A percentile compares a stretch with the other conserved stretches of the same genome.
phyloP scores from a whole-genome alignment of 2,888 invertebrate genomes.

The Adelphocoris suturalis region DNA sequence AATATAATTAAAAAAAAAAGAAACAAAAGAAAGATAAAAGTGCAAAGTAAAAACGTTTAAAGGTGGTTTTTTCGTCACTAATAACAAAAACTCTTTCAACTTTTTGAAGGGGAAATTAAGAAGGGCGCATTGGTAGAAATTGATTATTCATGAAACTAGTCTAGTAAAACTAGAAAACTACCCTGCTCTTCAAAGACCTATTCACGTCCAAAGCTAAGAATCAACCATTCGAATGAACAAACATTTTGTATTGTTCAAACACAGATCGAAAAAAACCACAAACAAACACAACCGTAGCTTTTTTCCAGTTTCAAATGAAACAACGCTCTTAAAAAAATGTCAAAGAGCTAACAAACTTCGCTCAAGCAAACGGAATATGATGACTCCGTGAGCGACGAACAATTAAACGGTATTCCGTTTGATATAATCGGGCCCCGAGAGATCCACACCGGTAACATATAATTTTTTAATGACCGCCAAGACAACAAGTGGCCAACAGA shows the following conservation, averaged over 20 bases:
- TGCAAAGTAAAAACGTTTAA: background rate
- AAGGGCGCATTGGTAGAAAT: background rate
- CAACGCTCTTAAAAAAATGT: background rate
- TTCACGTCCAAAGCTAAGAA: background rate
- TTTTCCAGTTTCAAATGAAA: constrained; percentile 11
- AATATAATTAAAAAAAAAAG: background rate
- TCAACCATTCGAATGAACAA: background rate
- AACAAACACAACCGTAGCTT: background rate
- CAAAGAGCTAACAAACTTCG: background rate
- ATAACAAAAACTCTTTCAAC: background rate
- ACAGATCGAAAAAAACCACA: background rate
- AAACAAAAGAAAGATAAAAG: too few species aligned
- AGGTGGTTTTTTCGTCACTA: background rate
- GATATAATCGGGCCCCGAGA: background rate
- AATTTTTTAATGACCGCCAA: background rate
- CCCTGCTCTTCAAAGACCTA: background rate
- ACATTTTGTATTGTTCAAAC: background rate
- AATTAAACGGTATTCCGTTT: constrained; percentile 11
- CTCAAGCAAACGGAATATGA: background rate
- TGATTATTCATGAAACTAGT: constrained; percentile 4
- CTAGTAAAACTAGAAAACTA: background rate
- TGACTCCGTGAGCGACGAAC: background rate
- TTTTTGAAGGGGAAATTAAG: background rate
- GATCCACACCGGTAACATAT: background rate
- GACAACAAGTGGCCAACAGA: background rate